A percentile compares a stretch with the other conserved stretches of the same genome.
These are phyloP conservation scores for Zaprionus africanus DNA, from an alignment of 1,140 invertebrate species.

Conservation along the genomic window DNA sequence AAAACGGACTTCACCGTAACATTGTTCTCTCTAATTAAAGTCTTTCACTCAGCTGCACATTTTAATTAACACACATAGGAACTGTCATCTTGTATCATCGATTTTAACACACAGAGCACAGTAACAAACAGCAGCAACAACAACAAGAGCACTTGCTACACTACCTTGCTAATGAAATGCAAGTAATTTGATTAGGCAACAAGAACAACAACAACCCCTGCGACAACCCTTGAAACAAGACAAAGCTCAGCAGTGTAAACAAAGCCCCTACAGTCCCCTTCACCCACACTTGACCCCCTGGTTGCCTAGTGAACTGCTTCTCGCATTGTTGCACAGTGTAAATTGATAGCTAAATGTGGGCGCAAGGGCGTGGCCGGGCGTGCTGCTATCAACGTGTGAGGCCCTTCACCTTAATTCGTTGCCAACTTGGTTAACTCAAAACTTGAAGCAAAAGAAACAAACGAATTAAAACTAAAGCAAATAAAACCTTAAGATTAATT, in stretches of 20 bases:
- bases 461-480: background rate
- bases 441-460: background rate
- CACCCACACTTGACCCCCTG: background rate
- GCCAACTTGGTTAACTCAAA: background rate
- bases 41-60: background rate
- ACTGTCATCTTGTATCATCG: background rate
- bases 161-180: slow-evolving; percentile 48
- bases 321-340: slow-evolving; percentile 14
- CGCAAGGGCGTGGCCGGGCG: slow-evolving; percentile 19
- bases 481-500: too few relatives aligned
- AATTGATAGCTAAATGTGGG: slow-evolving; percentile 23
- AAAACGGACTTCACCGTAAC: too few relatives aligned
- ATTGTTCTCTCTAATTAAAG: background rate
- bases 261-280: background rate
- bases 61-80: background rate
- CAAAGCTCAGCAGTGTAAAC: slow-evolving; percentile 10
- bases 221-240: slow-evolving; percentile 27
- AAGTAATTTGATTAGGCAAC: slow-evolving; percentile 65
- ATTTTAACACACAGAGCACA: background rate
- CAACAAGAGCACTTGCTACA: slow-evolving; percentile 7
- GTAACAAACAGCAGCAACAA: slow-evolving; percentile 1
- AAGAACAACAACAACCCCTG: slow-evolving; percentile 20
- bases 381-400: slow-evolving; percentile 7
- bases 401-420: slow-evolving; percentile 5
- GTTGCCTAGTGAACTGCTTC: slow-evolving; percentile 12